Percentiles rank a stretch among this genome's conserved stretches.
These are phyloP conservation scores for Drosophila sordidapex DNA, from an alignment of 2,888 invertebrate genomes.

Conservation along the genomic window DNA sequence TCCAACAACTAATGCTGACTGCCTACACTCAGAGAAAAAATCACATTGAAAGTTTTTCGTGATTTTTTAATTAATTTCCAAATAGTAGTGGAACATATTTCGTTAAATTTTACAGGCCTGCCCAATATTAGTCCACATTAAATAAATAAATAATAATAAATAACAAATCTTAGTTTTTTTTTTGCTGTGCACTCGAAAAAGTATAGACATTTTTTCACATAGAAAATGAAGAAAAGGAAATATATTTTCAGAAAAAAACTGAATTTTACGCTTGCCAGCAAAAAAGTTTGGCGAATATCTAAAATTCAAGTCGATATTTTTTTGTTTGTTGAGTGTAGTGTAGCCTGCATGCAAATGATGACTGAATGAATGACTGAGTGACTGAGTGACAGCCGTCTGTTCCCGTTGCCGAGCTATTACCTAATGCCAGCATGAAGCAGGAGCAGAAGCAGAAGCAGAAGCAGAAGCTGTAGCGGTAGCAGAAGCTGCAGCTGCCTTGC, in stretches of 20 bases:
- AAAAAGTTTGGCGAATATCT: background rate
- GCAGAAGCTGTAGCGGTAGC: background rate
- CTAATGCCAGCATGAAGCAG: slow-evolving; percentile 57
- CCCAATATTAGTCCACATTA: too few relatives aligned
- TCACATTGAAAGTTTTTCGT: too few relatives aligned
- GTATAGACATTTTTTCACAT: too few relatives aligned
- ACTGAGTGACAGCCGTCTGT: slow-evolving; percentile 51
- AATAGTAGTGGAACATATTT: too few relatives aligned
- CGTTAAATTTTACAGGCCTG: too few relatives aligned
- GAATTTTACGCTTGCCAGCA: background rate
- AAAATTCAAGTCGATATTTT: background rate
- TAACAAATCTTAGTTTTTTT: too few relatives aligned
- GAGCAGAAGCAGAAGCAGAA: background rate
- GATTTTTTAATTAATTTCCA: too few relatives aligned
- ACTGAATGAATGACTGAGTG: slow-evolving; percentile 70
- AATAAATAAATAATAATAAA: too few relatives aligned
- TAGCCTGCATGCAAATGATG: slow-evolving; percentile 69
- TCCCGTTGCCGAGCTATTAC: slow-evolving; percentile 63
- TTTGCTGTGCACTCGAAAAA: too few relatives aligned
- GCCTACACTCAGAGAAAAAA: background rate
- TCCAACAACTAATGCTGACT: slow-evolving; percentile 7
- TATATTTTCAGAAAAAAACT: background rate
- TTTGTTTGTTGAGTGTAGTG: background rate
- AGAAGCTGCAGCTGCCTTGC: slow-evolving; percentile 46
- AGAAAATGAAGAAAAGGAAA: background rate